Conservation (phyloP, 2,888 invertebrate genomes). For the Andrena dorsata region DNA sequence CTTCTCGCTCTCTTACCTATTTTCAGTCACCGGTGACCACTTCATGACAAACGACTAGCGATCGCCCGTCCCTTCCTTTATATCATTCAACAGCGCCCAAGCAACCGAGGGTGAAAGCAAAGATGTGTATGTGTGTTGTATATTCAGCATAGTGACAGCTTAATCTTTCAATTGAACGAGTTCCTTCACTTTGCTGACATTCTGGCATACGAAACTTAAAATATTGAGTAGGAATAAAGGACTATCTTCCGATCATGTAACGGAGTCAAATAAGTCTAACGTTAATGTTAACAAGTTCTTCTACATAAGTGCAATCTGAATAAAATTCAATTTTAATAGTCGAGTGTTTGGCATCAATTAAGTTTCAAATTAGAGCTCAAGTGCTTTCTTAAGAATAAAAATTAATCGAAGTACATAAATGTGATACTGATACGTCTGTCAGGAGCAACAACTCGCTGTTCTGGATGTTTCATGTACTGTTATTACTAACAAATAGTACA, state of each 20-base stretch:
- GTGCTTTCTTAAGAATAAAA: too few relatives aligned
- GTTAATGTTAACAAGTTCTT: background rate
- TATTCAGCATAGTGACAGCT: background rate
- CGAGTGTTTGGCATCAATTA: background rate
- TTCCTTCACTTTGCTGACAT: background rate
- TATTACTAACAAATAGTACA: too few relatives aligned
- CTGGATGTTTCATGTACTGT: too few relatives aligned
- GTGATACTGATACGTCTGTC: too few relatives aligned
- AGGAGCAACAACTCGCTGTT: too few relatives aligned
- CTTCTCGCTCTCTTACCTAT: constrained; percentile 21
- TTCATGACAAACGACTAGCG: constrained; percentile 39
- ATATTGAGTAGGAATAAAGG: background rate
- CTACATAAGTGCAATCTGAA: too few relatives aligned
- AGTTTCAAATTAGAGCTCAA: too few relatives aligned
- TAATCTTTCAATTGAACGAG: constrained; percentile 7
- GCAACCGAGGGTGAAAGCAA: constrained; percentile 8
- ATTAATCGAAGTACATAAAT: too few relatives aligned
- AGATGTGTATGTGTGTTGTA: background rate
- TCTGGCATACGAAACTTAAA: background rate
- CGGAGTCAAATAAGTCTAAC: background rate
- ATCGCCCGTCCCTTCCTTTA: constrained; percentile 29
- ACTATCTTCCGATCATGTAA: too few relatives aligned
- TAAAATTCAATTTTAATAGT: background rate
- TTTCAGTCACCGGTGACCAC: constrained; percentile 32
- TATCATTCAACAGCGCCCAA: constrained; percentile 28